Percentiles rank a stretch among this genome's conserved stretches.
Evolutionary conservation across 2,113 vertebrate genomes (phyloP).

Genomic region (Strigops habroptila): DNA sequence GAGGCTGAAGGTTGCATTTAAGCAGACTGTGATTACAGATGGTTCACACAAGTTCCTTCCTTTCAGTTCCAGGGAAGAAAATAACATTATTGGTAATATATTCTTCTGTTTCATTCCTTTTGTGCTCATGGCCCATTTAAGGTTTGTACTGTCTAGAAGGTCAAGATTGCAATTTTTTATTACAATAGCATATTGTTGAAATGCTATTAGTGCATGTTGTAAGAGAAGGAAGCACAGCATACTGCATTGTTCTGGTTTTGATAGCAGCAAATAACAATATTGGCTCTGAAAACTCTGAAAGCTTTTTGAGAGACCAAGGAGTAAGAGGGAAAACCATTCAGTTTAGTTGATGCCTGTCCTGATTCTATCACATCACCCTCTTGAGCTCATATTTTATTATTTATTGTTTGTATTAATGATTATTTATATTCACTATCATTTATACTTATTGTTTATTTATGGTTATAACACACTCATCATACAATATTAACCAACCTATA

Average conservation of each 20-base stretch:
- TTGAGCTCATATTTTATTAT: constrained; percentile 21
- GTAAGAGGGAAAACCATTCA: background rate
- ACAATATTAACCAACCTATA: constrained; percentile 69
- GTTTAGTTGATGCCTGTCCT: constrained; percentile 14
- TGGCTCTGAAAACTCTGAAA: background rate
- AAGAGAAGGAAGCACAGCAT: background rate
- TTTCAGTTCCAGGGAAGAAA: background rate
- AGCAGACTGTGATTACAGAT: background rate
- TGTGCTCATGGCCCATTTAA: background rate
- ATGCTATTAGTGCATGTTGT: background rate
- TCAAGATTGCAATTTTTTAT: background rate
- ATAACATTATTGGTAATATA: background rate
- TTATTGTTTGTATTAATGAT: constrained; percentile 67
- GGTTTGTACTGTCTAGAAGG: background rate
- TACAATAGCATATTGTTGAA: background rate
- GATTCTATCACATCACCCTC: background rate
- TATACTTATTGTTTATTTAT: constrained; percentile 75
- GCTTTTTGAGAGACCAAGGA: background rate
- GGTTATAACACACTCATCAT: constrained; percentile 67
- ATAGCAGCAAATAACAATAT: background rate
- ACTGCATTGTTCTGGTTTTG: background rate
- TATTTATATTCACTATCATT: constrained; percentile 71
- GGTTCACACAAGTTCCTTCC: background rate
- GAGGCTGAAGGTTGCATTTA: background rate
- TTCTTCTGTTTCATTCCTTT: background rate